These are phyloP conservation scores for Hypomecis punctinalis DNA, from an alignment of 2,888 invertebrate species.

Conservation along the genomic window DNA sequence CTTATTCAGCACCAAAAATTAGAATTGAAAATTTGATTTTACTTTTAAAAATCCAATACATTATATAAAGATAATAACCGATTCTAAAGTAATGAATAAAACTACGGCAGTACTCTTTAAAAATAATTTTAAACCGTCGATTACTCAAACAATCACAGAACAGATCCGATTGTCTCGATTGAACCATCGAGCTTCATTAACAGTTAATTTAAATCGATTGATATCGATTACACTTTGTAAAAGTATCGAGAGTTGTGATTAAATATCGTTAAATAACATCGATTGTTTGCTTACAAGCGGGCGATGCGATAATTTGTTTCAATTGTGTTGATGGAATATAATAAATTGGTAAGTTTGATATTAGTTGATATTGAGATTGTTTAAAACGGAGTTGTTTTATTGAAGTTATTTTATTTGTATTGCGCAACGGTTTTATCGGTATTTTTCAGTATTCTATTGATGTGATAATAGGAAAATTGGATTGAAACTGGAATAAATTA, in stretches of 20 bases:
- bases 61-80: too few relatives aligned
- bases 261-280: slow-evolving; percentile 78
- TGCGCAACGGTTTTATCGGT: too few relatives aligned
- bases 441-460: too few relatives aligned
- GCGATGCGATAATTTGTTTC: slow-evolving; percentile 77
- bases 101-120: too few relatives aligned
- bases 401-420: too few relatives aligned
- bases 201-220: slow-evolving; percentile 80
- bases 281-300: slow-evolving; percentile 70
- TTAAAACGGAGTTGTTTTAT: neutral
- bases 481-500: too few relatives aligned
- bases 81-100: too few relatives aligned
- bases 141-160: slow-evolving; percentile 15
- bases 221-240: slow-evolving; percentile 80
- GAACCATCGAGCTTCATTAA: slow-evolving; percentile 72
- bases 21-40: too few relatives aligned
- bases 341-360: slow-evolving; percentile 32
- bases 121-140: neutral
- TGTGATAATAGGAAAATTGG: too few relatives aligned
- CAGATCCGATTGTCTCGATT: slow-evolving; percentile 68
- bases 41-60: too few relatives aligned
- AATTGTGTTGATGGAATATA: slow-evolving; percentile 73
- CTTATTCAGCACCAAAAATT: too few relatives aligned
- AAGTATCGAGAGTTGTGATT: slow-evolving; percentile 74
- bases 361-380: slow-evolving; percentile 9